Evolutionary conservation across 2,113 vertebrate species (phyloP).

Genomic region (Baryphthengus martii): DNA sequence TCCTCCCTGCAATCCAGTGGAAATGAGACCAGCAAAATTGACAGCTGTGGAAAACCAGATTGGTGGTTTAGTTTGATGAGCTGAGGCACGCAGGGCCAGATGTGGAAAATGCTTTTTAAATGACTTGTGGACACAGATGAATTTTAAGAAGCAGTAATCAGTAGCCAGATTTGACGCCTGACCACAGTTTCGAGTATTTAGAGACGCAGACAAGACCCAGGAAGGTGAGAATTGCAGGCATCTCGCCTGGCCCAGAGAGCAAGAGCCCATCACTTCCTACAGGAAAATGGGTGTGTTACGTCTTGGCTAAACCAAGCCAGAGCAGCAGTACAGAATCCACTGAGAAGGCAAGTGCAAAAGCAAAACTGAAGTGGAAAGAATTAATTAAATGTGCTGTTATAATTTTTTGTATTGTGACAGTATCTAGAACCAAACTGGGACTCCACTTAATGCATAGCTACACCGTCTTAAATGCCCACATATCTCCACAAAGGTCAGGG

Average conservation of each 20-base stretch:
- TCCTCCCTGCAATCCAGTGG: slow-evolving; percentile 34
- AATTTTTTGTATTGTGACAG: background rate
- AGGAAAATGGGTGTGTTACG: background rate
- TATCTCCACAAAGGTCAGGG: background rate
- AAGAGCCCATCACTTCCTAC: background rate
- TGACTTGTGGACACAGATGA: slow-evolving; percentile 11
- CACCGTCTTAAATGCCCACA: background rate
- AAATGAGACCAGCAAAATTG: slow-evolving; percentile 16
- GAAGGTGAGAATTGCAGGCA: slow-evolving; percentile 3
- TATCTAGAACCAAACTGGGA: background rate
- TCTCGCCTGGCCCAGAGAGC: background rate
- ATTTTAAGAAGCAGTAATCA: slow-evolving; percentile 71
- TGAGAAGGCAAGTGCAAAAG: background rate
- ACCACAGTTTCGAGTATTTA: slow-evolving; percentile 23
- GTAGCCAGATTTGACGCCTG: background rate
- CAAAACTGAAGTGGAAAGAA: background rate
- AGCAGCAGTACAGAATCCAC: background rate
- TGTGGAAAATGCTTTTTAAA: slow-evolving; percentile 56
- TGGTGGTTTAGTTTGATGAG: slow-evolving; percentile 46
- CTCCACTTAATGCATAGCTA: background rate
- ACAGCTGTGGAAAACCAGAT: slow-evolving; percentile 54
- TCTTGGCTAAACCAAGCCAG: background rate
- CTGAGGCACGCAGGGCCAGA: slow-evolving; percentile 38
- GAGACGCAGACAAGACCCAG: background rate
- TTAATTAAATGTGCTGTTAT: background rate